A percentile compares a stretch with the other conserved stretches of the same genome.
Evolutionary conservation across 2,888 invertebrate species (phyloP).

Genomic region (Agonopterix alstromeriana): DNA sequence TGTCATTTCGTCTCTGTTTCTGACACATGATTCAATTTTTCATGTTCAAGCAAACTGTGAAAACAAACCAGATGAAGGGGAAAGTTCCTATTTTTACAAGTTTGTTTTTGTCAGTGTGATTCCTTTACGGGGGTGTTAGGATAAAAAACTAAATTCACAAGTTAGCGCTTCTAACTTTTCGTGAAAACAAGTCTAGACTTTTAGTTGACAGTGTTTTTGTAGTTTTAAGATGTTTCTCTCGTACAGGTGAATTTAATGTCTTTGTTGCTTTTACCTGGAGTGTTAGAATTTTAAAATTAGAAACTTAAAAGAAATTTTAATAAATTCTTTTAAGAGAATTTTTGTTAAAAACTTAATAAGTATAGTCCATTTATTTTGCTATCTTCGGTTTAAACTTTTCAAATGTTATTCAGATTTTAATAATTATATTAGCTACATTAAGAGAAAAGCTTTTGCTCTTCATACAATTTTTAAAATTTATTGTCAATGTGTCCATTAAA

Average conservation of each 20-base stretch:
- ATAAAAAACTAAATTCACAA: slow-evolving; percentile 33
- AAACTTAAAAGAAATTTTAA: too few species aligned
- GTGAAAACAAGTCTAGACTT: slow-evolving; percentile 31
- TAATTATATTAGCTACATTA: too few species aligned
- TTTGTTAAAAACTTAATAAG: too few species aligned
- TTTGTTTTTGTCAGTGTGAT: slow-evolving; percentile 30
- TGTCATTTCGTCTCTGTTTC: slow-evolving; percentile 52
- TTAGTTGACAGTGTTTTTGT: background rate
- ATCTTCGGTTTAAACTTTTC: too few species aligned
- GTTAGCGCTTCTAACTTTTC: slow-evolving; percentile 38
- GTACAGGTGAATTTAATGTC: background rate
- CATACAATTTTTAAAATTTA: too few species aligned
- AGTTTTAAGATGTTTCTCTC: background rate
- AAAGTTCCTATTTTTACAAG: slow-evolving; percentile 42
- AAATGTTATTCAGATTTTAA: too few species aligned
- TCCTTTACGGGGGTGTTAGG: slow-evolving; percentile 24
- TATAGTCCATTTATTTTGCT: too few species aligned
- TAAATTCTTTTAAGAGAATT: too few species aligned
- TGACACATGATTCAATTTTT: slow-evolving; percentile 66
- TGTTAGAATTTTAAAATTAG: too few species aligned
- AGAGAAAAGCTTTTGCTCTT: too few species aligned
- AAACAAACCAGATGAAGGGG: slow-evolving; percentile 47
- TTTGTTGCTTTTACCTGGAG: background rate
- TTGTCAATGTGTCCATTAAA: too few species aligned
- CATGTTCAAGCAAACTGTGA: slow-evolving; percentile 53